Percentiles rank a stretch among this genome's conserved stretches.
phyloP scores from a whole-genome alignment of 2,797 vertebrate species.

The Macrochelys suwanniensis region DNA sequence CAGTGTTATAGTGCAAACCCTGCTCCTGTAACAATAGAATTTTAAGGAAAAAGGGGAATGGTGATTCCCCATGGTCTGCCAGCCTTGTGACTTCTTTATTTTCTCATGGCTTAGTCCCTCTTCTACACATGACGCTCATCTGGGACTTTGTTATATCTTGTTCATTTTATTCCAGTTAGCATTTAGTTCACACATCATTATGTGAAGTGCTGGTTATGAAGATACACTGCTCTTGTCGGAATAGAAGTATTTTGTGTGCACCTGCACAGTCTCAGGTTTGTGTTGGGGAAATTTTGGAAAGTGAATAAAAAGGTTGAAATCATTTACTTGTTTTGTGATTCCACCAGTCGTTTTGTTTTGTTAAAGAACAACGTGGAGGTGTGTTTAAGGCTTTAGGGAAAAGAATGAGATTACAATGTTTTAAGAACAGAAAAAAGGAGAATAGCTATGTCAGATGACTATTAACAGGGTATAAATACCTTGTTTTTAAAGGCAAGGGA shows the following conservation, averaged over 20 bases:
- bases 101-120: constrained; percentile 69
- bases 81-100: constrained; percentile 5
- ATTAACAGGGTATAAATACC: constrained; percentile 48
- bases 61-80: constrained; percentile 40
- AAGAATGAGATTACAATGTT: constrained; percentile 61
- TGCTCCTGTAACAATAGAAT: constrained; percentile 36
- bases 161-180: constrained; percentile 78
- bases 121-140: constrained; percentile 60
- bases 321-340: constrained; percentile 63
- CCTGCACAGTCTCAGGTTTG: constrained; percentile 76
- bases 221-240: constrained; percentile 78
- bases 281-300: constrained; percentile 78
- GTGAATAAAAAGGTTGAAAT: constrained; percentile 71
- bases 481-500: constrained; percentile 52
- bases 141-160: constrained; percentile 73
- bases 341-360: constrained; percentile 69
- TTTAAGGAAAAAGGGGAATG: constrained; percentile 25
- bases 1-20: background rate
- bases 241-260: constrained; percentile 75
- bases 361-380: constrained; percentile 55
- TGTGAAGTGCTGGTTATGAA: constrained; percentile 70
- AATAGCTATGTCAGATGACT: constrained; percentile 73
- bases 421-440: constrained; percentile 51
- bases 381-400: constrained; percentile 74
- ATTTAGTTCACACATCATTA: constrained; percentile 83